Conservation (phyloP, 2,888 invertebrate species). For the Lasioglossum lativentre region DNA sequence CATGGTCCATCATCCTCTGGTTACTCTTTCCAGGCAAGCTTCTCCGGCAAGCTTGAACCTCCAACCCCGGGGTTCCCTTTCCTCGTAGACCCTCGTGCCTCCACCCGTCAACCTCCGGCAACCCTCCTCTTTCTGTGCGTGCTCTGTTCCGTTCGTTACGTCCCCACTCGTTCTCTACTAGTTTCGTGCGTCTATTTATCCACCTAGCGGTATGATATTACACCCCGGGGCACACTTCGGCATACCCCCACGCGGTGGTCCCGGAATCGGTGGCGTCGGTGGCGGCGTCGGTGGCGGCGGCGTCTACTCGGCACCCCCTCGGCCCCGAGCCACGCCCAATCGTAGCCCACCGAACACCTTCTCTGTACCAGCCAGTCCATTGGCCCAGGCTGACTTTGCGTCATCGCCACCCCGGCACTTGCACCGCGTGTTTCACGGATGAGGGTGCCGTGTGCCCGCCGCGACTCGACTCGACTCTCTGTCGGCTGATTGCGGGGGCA, state of each 20-base stretch:
- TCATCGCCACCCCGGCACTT: constrained; percentile 77
- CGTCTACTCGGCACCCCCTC: constrained; percentile 38
- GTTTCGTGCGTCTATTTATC: constrained; percentile 82
- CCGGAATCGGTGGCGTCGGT: constrained; percentile 22
- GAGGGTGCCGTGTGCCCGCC: constrained; percentile 51
- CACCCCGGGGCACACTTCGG: constrained; percentile 82
- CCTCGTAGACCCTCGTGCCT: not conserved
- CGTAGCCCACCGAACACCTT: constrained; percentile 76
- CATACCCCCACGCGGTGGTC: constrained; percentile 63
- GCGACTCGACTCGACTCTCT: constrained; percentile 48
- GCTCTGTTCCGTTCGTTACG: constrained; percentile 58
- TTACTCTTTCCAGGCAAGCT: constrained; percentile 50
- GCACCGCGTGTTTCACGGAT: constrained; percentile 73
- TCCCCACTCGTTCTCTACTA: constrained; percentile 56
- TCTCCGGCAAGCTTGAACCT: constrained; percentile 28
- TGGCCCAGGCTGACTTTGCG: constrained; percentile 83
- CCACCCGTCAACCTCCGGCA: constrained; percentile 36
- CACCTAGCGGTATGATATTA: constrained; percentile 84
- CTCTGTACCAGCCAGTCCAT: constrained; percentile 79
- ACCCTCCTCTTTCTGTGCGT: constrained; percentile 54
- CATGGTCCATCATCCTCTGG: constrained; percentile 48
- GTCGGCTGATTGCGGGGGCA: constrained; percentile 70
- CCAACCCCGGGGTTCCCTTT: constrained; percentile 10
- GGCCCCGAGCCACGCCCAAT: constrained; percentile 80
- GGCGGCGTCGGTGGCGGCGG: constrained; percentile 29